These are phyloP conservation scores for Daphoenositta chrysoptera DNA, from an alignment of 2,113 vertebrate genomes.

Conservation along the genomic window DNA sequence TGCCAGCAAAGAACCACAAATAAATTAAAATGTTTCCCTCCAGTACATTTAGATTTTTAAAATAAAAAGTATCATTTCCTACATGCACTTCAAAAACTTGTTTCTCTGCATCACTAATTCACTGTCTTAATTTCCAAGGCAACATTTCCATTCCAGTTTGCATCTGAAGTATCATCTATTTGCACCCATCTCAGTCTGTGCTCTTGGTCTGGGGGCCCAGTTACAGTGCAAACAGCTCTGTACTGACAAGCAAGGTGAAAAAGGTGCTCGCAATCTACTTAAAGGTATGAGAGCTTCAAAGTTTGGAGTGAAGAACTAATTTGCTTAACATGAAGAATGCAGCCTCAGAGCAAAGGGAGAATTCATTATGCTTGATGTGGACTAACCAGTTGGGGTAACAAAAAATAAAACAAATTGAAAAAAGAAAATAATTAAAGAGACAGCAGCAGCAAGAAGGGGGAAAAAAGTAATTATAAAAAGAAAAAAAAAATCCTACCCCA, in stretches of 20 bases:
- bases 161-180: background rate
- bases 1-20: conserved; percentile 10
- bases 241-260: background rate
- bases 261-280: background rate
- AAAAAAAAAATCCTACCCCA: background rate
- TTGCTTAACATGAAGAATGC: background rate
- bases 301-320: background rate
- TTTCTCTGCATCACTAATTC: background rate
- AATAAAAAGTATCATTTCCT: background rate
- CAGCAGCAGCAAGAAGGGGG: background rate
- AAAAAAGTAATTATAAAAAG: background rate
- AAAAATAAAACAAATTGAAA: background rate
- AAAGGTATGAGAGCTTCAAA: background rate
- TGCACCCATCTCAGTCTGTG: background rate
- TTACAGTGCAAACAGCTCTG: background rate
- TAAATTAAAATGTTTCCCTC: background rate
- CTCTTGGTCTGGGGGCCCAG: background rate
- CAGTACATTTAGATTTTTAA: background rate
- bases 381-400: background rate
- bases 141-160: background rate
- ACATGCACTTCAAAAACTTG: background rate
- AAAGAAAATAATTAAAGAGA: background rate
- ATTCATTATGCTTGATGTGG: background rate
- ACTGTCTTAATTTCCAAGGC: background rate
- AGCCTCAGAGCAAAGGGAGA: background rate